A percentile compares a stretch with the other conserved stretches of the same genome.
Conservation (phyloP, 2,113 vertebrate species). For the Oryzias javanicus region DNA sequence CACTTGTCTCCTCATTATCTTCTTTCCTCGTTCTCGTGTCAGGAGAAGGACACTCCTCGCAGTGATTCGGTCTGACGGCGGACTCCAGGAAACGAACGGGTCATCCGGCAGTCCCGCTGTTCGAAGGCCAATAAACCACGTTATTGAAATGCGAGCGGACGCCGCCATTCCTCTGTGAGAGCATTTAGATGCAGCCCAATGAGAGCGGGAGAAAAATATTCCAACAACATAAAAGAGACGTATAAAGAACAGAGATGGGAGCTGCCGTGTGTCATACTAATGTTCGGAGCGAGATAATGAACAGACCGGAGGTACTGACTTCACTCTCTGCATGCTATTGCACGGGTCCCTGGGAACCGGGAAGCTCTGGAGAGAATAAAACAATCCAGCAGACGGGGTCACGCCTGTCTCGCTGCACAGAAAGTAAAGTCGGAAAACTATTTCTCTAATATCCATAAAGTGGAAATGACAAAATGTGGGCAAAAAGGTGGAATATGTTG, state of each 20-base stretch:
- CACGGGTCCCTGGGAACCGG: not conserved
- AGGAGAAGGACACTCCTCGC: constrained; percentile 42
- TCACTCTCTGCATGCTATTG: constrained; percentile 7
- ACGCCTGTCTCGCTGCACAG: constrained; percentile 4
- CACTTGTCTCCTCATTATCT: constrained; percentile 10
- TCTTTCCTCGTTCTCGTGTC: constrained; percentile 22
- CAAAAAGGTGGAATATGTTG: no score
- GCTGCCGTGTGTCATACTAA: constrained; percentile 1
- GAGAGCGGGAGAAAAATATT: constrained; percentile 4
- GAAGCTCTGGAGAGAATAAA: not conserved
- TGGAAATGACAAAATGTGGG: no score
- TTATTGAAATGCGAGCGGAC: constrained; percentile 58
- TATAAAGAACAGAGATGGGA: constrained; percentile 21
- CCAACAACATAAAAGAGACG: not conserved
- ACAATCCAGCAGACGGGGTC: not conserved
- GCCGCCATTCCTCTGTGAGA: constrained; percentile 1
- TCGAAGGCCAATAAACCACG: constrained; percentile 52
- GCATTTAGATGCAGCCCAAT: not conserved
- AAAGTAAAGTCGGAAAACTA: not conserved
- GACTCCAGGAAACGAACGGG: constrained; percentile 37
- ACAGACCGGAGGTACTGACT: not conserved
- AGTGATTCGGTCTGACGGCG: constrained; percentile 34
- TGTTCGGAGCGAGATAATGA: constrained; percentile 1
- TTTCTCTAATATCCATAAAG: not conserved
- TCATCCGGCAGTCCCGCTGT: constrained; percentile 29